Evolutionary conservation across 2,888 invertebrate genomes (phyloP).

Genomic region (Synergus laeviventris): DNA sequence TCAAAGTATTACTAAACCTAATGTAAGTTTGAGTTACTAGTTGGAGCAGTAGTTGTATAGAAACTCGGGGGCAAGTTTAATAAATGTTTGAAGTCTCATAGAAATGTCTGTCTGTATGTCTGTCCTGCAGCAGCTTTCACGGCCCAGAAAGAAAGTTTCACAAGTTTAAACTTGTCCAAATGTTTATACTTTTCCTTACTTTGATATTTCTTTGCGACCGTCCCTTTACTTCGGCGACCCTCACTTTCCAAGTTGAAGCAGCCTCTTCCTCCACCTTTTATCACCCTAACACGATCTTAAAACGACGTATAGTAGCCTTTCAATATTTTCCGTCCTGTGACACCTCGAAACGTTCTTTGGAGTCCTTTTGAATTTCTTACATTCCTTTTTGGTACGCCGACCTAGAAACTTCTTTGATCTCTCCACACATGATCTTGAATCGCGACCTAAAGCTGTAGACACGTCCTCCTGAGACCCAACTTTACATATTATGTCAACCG

Average conservation of each 20-base stretch:
- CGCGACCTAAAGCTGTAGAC: background rate
- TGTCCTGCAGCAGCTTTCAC: conserved; percentile 44
- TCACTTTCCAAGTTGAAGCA: conserved; percentile 36
- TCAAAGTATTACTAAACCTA: background rate
- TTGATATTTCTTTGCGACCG: conserved; percentile 41
- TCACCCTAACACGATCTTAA: conserved; percentile 55
- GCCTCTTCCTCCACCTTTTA: conserved; percentile 43
- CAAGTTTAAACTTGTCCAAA: conserved; percentile 42
- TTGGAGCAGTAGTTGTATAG: background rate
- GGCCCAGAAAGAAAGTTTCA: conserved; percentile 30
- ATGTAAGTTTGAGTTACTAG: background rate
- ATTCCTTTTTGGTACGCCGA: background rate
- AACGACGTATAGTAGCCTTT: conserved; percentile 55
- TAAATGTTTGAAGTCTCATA: conserved; percentile 35
- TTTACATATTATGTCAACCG: background rate
- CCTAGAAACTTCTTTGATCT: conserved; percentile 54
- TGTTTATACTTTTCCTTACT: conserved; percentile 41
- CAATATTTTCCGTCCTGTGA: conserved; percentile 58
- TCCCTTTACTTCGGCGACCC: background rate
- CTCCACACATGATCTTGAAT: conserved; percentile 23
- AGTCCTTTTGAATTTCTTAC: conserved; percentile 51
- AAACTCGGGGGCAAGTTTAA: conserved; percentile 13
- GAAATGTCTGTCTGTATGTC: conserved; percentile 44
- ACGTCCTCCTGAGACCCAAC: background rate
- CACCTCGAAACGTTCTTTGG: conserved; percentile 45